These are phyloP conservation scores for Mantis religiosa DNA, from an alignment of 2,888 invertebrate species.

Conservation along the genomic window DNA sequence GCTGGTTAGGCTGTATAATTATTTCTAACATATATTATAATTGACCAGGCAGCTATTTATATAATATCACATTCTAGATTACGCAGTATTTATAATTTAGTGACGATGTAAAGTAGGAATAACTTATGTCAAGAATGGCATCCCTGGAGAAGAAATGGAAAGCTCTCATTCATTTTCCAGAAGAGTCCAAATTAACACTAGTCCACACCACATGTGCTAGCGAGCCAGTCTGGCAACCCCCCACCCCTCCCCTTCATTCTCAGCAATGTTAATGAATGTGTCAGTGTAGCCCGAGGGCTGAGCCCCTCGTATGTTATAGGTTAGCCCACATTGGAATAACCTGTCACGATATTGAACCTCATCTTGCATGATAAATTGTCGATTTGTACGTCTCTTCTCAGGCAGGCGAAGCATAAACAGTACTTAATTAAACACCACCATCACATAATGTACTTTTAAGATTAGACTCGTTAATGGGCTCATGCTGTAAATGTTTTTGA, in stretches of 20 bases:
- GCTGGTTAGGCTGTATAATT: too few relatives aligned
- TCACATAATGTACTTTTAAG: slow-evolving; percentile 1
- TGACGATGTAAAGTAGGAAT: too few relatives aligned
- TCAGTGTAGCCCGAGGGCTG: slow-evolving; percentile 3
- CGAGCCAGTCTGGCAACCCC: background rate
- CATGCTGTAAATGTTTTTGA: background rate
- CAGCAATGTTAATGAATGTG: slow-evolving; percentile 13
- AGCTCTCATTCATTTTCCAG: background rate
- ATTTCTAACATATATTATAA: too few relatives aligned
- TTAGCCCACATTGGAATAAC: slow-evolving; percentile 3
- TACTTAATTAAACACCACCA: slow-evolving; percentile 8
- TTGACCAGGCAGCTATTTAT: too few relatives aligned
- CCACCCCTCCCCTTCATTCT: background rate
- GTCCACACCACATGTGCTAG: background rate
- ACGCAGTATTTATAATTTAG: too few relatives aligned
- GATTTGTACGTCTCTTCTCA: background rate
- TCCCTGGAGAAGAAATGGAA: background rate
- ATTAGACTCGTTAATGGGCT: background rate
- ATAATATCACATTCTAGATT: too few relatives aligned
- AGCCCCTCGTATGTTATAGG: background rate
- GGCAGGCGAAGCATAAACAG: background rate
- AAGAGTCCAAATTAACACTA: background rate
- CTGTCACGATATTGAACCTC: slow-evolving; percentile 23
- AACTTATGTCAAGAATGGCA: too few relatives aligned
- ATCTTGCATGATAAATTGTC: slow-evolving; percentile 23